Base-by-base conservation (phyloP, 2,888 invertebrate species). In the Drosophila subsilvestris region DNA sequence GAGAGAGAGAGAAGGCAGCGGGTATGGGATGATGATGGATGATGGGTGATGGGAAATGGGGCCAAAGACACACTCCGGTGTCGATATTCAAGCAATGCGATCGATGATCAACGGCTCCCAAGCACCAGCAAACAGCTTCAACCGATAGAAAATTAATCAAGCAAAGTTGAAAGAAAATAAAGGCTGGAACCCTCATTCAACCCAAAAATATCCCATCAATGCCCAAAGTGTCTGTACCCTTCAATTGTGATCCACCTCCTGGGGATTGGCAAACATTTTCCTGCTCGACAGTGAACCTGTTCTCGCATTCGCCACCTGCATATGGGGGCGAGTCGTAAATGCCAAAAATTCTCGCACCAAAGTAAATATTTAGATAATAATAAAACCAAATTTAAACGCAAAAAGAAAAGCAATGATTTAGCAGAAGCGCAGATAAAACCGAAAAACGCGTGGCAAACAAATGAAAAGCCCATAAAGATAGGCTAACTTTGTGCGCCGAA, bases 341-440 rank as follows among this genome's bases (percentile, higher is more conserved):
- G 79, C 60, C 60, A 65, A 78, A 25, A 57, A 65, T 67, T 72
- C 63, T 57, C 60, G 61, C 72, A 66, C 56, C 59, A 66, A 67
- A 72, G 84, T 86, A 83, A 83, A 83, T 83, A 83, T 86, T 83
- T 86, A 86, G 74, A 86, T 74, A 84, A 77, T 84, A 86, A 79
- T 86, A 65, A 86, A 81, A 76, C 49, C 49, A 63, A 78, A 56
- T 70, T 62, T 71, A 27, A 69, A 61, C 54, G 69, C 69, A 69
- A 45, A 68, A 68, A 6, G 18, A 63, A 54, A 54, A 60, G 22
- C 18, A 65, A 68, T 68, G 14, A 68, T 68, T 49, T 67, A n/a
- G 45, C 20, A 14, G 45, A 32, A 42, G 48, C 66, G 65, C 55
- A 25, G 9, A 42, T 29, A 20, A 47, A 17, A n/a, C 57, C 9